phyloP scores from a whole-genome alignment of 2,888 invertebrate genomes.

The Pomacea canaliculata region DNA sequence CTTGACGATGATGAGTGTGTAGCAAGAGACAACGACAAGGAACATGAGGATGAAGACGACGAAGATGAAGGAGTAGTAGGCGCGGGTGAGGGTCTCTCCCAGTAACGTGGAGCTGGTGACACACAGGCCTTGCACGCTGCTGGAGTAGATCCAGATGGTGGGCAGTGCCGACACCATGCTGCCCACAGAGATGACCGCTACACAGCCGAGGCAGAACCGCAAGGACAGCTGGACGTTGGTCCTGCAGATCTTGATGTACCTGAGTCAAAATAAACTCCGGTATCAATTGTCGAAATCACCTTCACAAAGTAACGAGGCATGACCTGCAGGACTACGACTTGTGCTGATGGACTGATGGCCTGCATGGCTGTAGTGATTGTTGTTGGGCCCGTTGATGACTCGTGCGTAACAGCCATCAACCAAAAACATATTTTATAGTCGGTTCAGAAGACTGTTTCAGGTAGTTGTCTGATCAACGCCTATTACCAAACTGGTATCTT shows the following conservation, averaged over 20 bases:
- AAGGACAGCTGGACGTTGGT: not conserved
- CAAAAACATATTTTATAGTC: too few relatives aligned
- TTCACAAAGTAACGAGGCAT: too few relatives aligned
- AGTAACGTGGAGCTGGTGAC: not conserved
- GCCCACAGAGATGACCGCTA: constrained; percentile 5
- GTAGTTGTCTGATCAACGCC: too few relatives aligned
- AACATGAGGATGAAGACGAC: constrained; percentile 13
- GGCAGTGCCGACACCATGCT: constrained; percentile 18
- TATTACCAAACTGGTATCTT: too few relatives aligned
- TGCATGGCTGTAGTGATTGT: too few relatives aligned
- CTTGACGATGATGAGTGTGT: constrained; percentile 15
- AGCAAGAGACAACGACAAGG: constrained; percentile 18
- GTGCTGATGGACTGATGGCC: too few relatives aligned
- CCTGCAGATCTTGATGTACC: constrained; percentile 24
- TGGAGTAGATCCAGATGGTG: constrained; percentile 10
- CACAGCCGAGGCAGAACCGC: not conserved
- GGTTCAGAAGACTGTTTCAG: too few relatives aligned
- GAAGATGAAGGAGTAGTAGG: constrained; percentile 23
- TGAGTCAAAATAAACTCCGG: not conserved
- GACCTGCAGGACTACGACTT: too few relatives aligned
- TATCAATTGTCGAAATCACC: not conserved
- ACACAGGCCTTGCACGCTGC: constrained; percentile 4
- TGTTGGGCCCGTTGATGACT: too few relatives aligned
- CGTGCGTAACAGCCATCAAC: too few relatives aligned
- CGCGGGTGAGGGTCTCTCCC: not conserved